A percentile compares a stretch with the other conserved stretches of the same genome.
phyloP scores from a whole-genome alignment of 2,888 invertebrate genomes.

The Amiota mariae region DNA sequence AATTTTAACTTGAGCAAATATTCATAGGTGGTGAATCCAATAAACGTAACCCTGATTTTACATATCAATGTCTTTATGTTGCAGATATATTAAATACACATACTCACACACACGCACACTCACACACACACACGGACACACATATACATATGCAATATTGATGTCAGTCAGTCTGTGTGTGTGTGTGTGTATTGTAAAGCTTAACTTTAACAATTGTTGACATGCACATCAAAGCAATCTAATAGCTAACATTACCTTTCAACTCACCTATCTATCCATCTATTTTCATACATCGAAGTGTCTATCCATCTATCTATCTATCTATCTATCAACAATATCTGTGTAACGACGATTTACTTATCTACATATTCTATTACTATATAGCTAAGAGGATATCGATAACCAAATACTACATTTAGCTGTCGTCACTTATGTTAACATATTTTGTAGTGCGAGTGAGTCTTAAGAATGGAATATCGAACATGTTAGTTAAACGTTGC shows the following conservation, averaged over 20 bases:
- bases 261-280: no score
- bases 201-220: slow-evolving; percentile 33
- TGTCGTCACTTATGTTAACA: no score
- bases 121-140: slow-evolving; percentile 54
- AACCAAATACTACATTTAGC: no score
- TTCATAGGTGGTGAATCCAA: slow-evolving; percentile 32
- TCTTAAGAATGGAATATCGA: no score
- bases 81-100: slow-evolving; percentile 47
- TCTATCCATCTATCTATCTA: no score
- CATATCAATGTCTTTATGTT: slow-evolving; percentile 47
- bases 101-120: slow-evolving; percentile 57
- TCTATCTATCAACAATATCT: no score
- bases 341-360: no score
- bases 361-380: no score
- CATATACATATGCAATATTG: background rate
- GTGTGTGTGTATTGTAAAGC: slow-evolving; percentile 16
- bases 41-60: slow-evolving; percentile 42
- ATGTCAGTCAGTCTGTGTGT: background rate
- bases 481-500: no score
- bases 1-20: background rate
- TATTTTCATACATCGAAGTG: no score
- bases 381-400: no score
- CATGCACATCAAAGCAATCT: slow-evolving; percentile 22
- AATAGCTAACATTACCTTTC: background rate
- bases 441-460: no score